A percentile compares a stretch with the other conserved stretches of the same genome.
Conservation (phyloP, 2,888 invertebrate genomes). For the Oscheius sp. region DNA sequence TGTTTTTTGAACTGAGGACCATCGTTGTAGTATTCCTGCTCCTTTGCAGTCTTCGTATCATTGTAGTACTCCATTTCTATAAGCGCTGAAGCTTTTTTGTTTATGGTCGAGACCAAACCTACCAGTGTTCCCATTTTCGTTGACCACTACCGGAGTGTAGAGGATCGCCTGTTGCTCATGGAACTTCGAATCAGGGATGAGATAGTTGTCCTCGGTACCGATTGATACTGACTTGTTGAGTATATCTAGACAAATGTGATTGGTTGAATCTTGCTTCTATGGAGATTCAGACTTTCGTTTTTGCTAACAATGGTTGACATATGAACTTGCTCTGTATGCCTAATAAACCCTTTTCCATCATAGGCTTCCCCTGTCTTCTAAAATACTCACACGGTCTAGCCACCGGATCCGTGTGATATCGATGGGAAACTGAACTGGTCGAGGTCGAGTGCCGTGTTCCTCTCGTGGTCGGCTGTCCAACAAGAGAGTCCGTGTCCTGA, state of each 20-base stretch:
- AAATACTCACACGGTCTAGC: constrained; percentile 35
- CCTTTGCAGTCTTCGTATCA: constrained; percentile 7
- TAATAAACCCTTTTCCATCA: background rate
- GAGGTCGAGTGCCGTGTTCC: constrained; percentile 17
- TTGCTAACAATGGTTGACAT: background rate
- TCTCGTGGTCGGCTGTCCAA: constrained; percentile 29
- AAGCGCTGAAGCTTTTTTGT: constrained; percentile 1
- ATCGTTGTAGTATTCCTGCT: constrained; percentile 29
- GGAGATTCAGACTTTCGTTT: background rate
- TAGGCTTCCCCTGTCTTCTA: background rate
- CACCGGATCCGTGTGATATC: constrained; percentile 63
- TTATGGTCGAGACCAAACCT: background rate
- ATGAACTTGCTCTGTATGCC: no score
- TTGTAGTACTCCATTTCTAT: constrained; percentile 29
- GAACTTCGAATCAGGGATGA: constrained; percentile 47
- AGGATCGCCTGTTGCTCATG: constrained; percentile 42
- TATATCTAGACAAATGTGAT: background rate
- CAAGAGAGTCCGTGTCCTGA: constrained; percentile 38
- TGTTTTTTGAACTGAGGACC: constrained; percentile 9
- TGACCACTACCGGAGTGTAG: constrained; percentile 57
- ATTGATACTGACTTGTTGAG: constrained; percentile 20
- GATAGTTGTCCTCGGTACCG: constrained; percentile 40
- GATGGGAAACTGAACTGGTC: constrained; percentile 45
- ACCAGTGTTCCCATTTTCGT: constrained; percentile 52
- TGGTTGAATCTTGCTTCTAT: no score